Conservation (phyloP, 2,113 vertebrate species). For the Mixornis gularis region DNA sequence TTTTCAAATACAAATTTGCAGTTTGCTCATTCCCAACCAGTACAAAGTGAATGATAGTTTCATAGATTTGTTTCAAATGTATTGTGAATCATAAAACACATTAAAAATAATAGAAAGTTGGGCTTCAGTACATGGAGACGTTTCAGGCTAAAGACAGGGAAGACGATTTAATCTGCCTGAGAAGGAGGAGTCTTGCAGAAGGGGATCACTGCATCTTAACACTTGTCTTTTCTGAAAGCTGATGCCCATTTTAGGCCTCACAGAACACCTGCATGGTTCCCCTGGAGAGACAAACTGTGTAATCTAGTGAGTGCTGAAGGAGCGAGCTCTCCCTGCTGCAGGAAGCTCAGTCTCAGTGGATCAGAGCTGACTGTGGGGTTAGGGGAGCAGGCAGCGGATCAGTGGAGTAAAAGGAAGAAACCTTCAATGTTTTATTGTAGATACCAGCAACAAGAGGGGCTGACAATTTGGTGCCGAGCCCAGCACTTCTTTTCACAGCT, state of each 20-base stretch:
- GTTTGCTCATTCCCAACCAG: background rate
- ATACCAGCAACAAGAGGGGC: background rate
- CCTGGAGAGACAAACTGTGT: background rate
- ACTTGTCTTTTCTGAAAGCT: background rate
- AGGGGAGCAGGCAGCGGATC: background rate
- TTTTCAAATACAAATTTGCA: background rate
- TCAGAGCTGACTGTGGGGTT: background rate
- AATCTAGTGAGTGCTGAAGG: background rate
- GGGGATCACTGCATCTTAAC: background rate
- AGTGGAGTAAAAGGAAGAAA: background rate
- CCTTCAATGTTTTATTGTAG: background rate
- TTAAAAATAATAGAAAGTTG: background rate
- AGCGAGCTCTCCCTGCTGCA: background rate
- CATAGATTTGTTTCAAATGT: background rate
- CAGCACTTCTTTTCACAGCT: background rate
- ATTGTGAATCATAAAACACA: background rate
- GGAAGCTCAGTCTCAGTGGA: background rate
- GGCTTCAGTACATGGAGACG: background rate
- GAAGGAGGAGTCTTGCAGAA: background rate
- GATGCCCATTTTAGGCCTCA: background rate
- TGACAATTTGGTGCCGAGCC: background rate
- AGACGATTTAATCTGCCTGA: background rate
- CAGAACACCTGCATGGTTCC: background rate
- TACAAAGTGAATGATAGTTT: background rate
- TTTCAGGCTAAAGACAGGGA: background rate